These are phyloP conservation scores for Psilopsiagon aymara DNA, from an alignment of 2,113 vertebrate species.

Conservation along the genomic window DNA sequence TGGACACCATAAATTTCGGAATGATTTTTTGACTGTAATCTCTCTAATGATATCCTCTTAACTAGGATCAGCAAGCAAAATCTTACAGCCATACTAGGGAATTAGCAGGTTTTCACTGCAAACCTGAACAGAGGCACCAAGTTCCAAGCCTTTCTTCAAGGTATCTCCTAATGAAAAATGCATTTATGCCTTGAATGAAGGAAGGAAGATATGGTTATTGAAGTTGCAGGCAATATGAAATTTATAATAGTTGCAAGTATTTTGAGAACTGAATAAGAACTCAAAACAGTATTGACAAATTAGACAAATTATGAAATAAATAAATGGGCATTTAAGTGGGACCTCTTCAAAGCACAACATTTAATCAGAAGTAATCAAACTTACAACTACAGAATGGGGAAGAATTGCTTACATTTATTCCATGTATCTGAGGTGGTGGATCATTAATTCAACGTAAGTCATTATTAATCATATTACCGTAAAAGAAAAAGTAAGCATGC, in stretches of 20 bases:
- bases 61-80: background rate
- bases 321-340: background rate
- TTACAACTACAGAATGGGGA: background rate
- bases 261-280: background rate
- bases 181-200: background rate
- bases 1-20: background rate
- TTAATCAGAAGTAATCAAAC: background rate
- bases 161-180: background rate
- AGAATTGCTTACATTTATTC: background rate
- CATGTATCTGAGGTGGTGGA: background rate
- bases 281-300: background rate
- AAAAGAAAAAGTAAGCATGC: background rate
- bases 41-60: background rate
- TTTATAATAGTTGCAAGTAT: background rate
- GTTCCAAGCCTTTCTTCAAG: background rate
- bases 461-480: background rate
- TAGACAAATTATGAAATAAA: background rate
- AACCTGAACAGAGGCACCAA: background rate
- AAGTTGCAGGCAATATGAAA: background rate
- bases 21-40: background rate
- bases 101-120: background rate
- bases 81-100: background rate
- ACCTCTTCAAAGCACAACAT: background rate
- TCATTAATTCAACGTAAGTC: background rate
- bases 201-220: background rate